phyloP scores from a whole-genome alignment of 1,140 invertebrate genomes.

The Leptinotarsa defecta region DNA sequence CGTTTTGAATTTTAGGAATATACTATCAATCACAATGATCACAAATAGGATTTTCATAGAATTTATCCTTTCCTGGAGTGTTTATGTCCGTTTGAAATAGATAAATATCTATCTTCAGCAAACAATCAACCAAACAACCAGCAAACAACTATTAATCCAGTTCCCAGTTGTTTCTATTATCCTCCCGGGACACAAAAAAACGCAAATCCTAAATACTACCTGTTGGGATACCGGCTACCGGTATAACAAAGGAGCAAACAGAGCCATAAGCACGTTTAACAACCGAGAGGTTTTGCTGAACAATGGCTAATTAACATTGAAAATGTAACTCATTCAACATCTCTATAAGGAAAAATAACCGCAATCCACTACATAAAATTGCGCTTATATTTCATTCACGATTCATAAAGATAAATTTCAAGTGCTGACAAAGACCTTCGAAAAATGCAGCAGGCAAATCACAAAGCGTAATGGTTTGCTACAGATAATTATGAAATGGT shows the following conservation, averaged over 20 bases:
- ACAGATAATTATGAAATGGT: not conserved
- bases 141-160: no score
- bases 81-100: no score
- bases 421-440: not conserved
- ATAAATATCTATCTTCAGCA: no score
- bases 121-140: no score
- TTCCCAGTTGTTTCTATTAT: no score
- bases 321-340: constrained; percentile 4
- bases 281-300: not conserved
- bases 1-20: no score
- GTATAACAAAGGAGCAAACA: not conserved
- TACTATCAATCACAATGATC: no score
- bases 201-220: not conserved
- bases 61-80: no score
- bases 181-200: no score
- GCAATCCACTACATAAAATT: not conserved
- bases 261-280: not conserved
- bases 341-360: constrained; percentile 2
- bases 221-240: not conserved
- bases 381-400: constrained; percentile 2
- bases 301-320: constrained; percentile 6
- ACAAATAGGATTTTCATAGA: no score
- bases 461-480: not conserved
- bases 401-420: not conserved
- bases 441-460: constrained; percentile 2